A percentile compares a stretch with the other conserved stretches of the same genome.
Evolutionary conservation across 2,888 invertebrate genomes (phyloP).

Genomic region (Drosophila meridionalis): DNA sequence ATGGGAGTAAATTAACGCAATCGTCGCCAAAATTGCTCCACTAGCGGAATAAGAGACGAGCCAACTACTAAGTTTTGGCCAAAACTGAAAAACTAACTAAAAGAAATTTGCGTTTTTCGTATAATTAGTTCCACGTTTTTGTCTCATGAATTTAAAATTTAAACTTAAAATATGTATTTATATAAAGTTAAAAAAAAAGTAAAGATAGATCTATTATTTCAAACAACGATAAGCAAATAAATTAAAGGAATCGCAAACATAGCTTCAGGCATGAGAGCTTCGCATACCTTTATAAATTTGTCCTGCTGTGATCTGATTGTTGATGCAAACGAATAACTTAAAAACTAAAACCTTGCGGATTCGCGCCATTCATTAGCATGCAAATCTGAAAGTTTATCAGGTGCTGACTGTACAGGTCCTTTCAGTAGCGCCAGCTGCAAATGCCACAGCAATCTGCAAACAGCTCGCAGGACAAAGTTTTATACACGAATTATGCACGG

Average conservation of each 20-base stretch:
- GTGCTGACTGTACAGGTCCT: constrained; percentile 13
- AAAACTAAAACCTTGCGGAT: constrained; percentile 16
- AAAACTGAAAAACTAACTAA: constrained; percentile 2
- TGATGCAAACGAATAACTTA: constrained; percentile 21
- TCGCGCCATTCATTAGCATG: constrained; percentile 54
- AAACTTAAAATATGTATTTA: not conserved
- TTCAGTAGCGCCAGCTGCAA: constrained; percentile 15
- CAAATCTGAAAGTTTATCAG: constrained; percentile 61
- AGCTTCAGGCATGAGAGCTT: not conserved
- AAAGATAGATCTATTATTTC: not conserved
- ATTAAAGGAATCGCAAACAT: not conserved
- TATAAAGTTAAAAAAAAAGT: not conserved
- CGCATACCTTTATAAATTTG: not conserved
- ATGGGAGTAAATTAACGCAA: constrained; percentile 11
- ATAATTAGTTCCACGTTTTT: not conserved
- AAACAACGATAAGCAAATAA: not conserved
- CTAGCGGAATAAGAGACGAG: not conserved
- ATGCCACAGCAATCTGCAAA: constrained; percentile 8
- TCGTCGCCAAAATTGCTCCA: not conserved
- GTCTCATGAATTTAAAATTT: not conserved
- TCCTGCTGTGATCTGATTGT: not conserved
- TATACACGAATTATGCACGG: constrained; percentile 30
- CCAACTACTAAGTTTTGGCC: not conserved
- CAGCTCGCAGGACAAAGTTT: constrained; percentile 34
- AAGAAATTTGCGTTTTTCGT: constrained; percentile 1